Evolutionary conservation across 2,113 vertebrate genomes (phyloP).

Genomic region (Phainopepla nitens): DNA sequence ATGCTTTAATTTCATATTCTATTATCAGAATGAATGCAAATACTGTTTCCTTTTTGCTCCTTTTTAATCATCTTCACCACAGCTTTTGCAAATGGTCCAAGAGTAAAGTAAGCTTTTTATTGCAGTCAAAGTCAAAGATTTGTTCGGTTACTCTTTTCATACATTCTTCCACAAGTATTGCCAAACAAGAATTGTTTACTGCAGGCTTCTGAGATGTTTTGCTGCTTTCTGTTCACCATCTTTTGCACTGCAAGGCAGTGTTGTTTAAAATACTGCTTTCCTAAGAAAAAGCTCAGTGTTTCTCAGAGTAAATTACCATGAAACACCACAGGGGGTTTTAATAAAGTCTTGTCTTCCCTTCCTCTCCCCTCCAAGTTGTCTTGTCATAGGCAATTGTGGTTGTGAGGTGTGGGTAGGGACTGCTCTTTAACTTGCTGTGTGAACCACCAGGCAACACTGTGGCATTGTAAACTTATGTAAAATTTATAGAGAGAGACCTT

Average conservation of each 20-base stretch:
- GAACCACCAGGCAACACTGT: not conserved
- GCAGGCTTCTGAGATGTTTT: conserved; percentile 13
- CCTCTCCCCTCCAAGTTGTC: not conserved
- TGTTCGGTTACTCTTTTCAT: conserved; percentile 23
- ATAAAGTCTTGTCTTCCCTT: not conserved
- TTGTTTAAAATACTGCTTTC: not conserved
- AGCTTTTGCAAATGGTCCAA: conserved; percentile 68
- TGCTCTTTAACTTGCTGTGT: not conserved
- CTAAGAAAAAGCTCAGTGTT: not conserved
- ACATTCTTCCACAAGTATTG: conserved; percentile 32
- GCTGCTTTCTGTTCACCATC: not conserved
- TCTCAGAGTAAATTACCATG: not conserved
- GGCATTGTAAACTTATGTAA: not conserved
- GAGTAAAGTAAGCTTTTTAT: conserved; percentile 66
- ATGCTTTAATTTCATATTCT: conserved; percentile 84
- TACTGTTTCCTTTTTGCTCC: conserved; percentile 67
- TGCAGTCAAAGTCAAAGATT: conserved; percentile 52
- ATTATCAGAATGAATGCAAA: conserved; percentile 79
- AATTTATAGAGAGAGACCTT: not conserved
- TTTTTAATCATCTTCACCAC: conserved; percentile 74
- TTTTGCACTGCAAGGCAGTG: not conserved
- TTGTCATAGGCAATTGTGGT: not conserved
- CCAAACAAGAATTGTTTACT: conserved; percentile 34
- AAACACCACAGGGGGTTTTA: not conserved
- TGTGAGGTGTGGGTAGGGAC: not conserved